Evolutionary conservation across 2,888 invertebrate genomes (phyloP).

Genomic region (Margaritifera margaritifera): DNA sequence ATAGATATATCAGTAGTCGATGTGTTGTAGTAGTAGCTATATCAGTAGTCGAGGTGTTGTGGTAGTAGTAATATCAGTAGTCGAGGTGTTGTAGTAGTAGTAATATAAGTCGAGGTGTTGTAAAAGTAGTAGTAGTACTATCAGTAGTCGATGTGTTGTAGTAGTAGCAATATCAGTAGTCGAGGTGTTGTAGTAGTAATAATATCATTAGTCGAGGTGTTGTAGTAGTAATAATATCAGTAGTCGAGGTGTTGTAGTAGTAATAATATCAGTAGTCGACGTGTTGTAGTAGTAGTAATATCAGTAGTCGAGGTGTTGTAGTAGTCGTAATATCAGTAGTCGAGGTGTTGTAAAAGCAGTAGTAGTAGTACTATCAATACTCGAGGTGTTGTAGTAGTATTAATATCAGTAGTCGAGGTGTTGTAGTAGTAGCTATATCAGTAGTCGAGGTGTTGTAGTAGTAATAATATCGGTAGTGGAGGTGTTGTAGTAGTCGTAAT

Average conservation of each 20-base stretch:
- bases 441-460: slow-evolving; percentile 9
- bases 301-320: slow-evolving; percentile 10
- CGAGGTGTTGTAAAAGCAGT: too few relatives aligned
- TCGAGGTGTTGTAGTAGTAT: slow-evolving; percentile 1
- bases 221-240: slow-evolving; percentile 5
- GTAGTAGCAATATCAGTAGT: slow-evolving; percentile 18
- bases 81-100: slow-evolving; percentile 2
- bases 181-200: slow-evolving; percentile 6
- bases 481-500: slow-evolving; percentile 5
- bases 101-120: too few relatives aligned
- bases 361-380: slow-evolving; percentile 7
- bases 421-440: slow-evolving; percentile 20
- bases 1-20: slow-evolving; percentile 14
- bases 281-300: slow-evolving; percentile 22
- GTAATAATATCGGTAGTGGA: slow-evolving; percentile 2
- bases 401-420: slow-evolving; percentile 14
- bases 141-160: slow-evolving; percentile 17
- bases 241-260: slow-evolving; percentile 2
- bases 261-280: slow-evolving; percentile 13
- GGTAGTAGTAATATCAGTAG: slow-evolving; percentile 4
- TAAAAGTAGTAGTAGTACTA: slow-evolving; percentile 8
- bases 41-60: slow-evolving; percentile 11
- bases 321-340: slow-evolving; percentile 4
- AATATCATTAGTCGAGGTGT: slow-evolving; percentile 2
- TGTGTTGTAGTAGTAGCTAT: slow-evolving; percentile 21